Conservation (phyloP, 2,113 vertebrate genomes). For the Callipepla californica region DNA sequence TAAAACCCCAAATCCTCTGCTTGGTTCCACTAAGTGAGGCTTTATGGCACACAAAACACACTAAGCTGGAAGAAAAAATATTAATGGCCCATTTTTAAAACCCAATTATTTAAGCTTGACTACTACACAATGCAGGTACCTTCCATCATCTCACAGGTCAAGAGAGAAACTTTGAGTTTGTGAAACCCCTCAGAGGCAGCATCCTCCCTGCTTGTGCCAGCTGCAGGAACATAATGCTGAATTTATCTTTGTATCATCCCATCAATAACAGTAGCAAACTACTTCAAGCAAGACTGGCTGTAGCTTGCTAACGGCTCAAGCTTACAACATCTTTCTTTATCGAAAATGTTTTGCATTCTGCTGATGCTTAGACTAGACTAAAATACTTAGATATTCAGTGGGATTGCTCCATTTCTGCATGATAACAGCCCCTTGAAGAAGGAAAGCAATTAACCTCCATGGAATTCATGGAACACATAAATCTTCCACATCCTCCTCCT, state of each 20-base stretch:
- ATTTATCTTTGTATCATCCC: not conserved
- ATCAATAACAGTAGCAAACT: not conserved
- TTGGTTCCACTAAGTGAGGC: not conserved
- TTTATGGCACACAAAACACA: not conserved
- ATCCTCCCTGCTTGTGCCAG: not conserved
- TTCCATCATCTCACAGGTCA: not conserved
- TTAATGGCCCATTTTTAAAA: constrained; percentile 1
- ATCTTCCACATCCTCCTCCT: not conserved
- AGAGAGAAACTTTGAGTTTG: not conserved
- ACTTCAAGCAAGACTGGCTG: not conserved
- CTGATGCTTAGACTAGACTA: not conserved
- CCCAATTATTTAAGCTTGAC: not conserved
- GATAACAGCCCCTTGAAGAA: constrained; percentile 45
- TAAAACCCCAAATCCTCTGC: not conserved
- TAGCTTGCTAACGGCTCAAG: not conserved
- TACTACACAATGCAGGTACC: not conserved
- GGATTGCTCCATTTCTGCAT: constrained; percentile 39
- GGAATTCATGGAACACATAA: constrained; percentile 1
- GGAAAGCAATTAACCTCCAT: constrained; percentile 55
- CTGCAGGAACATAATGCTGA: not conserved
- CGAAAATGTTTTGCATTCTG: not conserved
- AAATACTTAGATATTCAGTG: not conserved
- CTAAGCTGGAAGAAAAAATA: not conserved
- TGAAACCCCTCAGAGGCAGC: fast-evolving
- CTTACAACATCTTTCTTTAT: not conserved